Percentiles rank a stretch among this genome's conserved stretches.
These are phyloP conservation scores for Hypsopygia costalis DNA, from an alignment of 2,888 invertebrate genomes.

Conservation along the genomic window DNA sequence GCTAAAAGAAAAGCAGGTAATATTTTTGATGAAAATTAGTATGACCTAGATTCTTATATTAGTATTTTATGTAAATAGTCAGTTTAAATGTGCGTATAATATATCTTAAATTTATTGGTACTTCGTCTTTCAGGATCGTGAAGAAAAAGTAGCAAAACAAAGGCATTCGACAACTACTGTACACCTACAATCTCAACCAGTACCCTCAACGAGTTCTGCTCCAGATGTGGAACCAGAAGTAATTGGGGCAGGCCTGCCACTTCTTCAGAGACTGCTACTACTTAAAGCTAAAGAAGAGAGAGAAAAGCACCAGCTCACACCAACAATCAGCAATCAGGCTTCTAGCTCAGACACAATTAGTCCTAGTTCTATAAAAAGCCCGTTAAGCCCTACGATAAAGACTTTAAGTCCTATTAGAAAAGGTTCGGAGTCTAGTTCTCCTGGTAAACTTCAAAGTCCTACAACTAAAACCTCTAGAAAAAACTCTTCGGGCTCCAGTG, in stretches of 20 bases:
- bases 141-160: conserved; percentile 74
- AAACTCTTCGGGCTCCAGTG: conserved; percentile 71
- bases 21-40: too few relatives aligned
- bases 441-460: conserved; percentile 71
- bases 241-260: conserved; percentile 85
- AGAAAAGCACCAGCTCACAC: conserved; percentile 70
- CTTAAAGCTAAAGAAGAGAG: conserved; percentile 88
- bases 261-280: conserved; percentile 86
- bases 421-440: conserved; percentile 71
- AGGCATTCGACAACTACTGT: conserved; percentile 59
- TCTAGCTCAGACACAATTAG: conserved; percentile 76
- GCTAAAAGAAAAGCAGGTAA: conserved; percentile 91
- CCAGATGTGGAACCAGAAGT: conserved; percentile 81
- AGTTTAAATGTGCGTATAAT: too few relatives aligned
- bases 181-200: conserved; percentile 71
- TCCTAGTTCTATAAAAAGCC: conserved; percentile 73
- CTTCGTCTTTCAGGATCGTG: conserved; percentile 57
- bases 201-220: conserved; percentile 82
- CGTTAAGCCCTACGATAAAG: conserved; percentile 73
- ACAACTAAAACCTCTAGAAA: conserved; percentile 69
- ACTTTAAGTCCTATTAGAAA: conserved; percentile 72
- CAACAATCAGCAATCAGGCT: conserved; percentile 64
- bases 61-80: too few relatives aligned
- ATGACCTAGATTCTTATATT: too few relatives aligned
- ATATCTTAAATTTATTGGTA: too few relatives aligned